Evolutionary conservation across 2,888 invertebrate genomes (phyloP).

Genomic region (Troilus luridus): DNA sequence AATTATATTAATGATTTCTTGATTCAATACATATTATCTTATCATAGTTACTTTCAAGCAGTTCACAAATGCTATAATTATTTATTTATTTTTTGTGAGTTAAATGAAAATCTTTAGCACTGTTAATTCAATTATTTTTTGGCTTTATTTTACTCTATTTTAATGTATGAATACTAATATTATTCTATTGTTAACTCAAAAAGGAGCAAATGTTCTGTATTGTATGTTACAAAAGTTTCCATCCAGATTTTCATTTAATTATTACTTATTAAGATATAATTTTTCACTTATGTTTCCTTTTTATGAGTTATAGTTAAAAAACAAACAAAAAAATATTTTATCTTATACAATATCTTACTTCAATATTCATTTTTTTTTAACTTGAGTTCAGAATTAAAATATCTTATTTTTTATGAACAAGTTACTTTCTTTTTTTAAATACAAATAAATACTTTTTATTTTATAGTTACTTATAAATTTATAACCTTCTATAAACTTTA

Average conservation of each 20-base stretch:
- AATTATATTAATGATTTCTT: neutral
- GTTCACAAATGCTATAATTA: too few species aligned
- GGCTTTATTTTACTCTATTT: too few species aligned
- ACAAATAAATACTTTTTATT: neutral
- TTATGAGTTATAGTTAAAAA: neutral
- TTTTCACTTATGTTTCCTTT: slow-evolving; percentile 5
- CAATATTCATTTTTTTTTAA: neutral
- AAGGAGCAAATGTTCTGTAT: neutral
- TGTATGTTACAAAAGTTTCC: neutral
- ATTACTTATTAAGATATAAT: neutral
- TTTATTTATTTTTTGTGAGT: too few species aligned
- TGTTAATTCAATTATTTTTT: too few species aligned
- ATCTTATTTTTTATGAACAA: neutral
- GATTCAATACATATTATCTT: neutral
- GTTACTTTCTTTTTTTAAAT: neutral
- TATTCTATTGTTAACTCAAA: too few species aligned
- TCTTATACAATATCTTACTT: neutral
- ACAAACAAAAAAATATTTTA: neutral
- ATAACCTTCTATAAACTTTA: neutral
- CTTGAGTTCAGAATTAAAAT: neutral
- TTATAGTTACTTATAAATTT: neutral
- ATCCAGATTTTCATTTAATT: neutral
- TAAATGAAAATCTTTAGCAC: too few species aligned
- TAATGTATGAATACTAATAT: too few species aligned
- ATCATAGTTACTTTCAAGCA: neutral